These are phyloP conservation scores for Drusus annulatus DNA, from an alignment of 1,140 invertebrate species.

Conservation along the genomic window DNA sequence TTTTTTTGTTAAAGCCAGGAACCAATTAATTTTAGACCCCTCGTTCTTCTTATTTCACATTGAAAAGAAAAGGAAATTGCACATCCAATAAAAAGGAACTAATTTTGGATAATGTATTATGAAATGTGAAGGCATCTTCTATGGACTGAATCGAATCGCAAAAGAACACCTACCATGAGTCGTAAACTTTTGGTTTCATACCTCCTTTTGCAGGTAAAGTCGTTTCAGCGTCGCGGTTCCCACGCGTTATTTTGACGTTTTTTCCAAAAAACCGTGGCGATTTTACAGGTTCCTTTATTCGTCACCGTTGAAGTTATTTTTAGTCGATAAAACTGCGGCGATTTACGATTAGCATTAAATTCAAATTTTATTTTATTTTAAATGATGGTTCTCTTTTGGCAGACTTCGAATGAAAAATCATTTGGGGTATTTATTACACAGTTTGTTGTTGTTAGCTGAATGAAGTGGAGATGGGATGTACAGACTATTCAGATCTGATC, in stretches of 20 bases:
- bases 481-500: too few species aligned
- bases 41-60: constrained; percentile 11
- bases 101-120: constrained; percentile 39
- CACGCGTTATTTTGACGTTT: not conserved
- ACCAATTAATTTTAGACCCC: constrained; percentile 39
- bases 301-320: too few species aligned
- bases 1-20: not conserved
- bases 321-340: too few species aligned
- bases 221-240: not conserved
- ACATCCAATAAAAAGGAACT: constrained; percentile 17
- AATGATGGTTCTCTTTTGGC: too few species aligned
- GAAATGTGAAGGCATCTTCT: constrained; percentile 10
- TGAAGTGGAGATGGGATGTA: too few species aligned
- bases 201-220: constrained; percentile 16
- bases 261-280: too few species aligned
- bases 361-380: too few species aligned
- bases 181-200: constrained; percentile 32
- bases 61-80: constrained; percentile 42
- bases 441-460: too few species aligned
- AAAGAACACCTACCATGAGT: constrained; percentile 19
- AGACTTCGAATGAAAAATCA: too few species aligned
- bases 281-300: too few species aligned
- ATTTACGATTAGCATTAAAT: too few species aligned
- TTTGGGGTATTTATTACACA: too few species aligned
- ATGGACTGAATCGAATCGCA: constrained; percentile 24